phyloP scores from a whole-genome alignment of 2,888 invertebrate species.

The Coelopa pilipes region DNA sequence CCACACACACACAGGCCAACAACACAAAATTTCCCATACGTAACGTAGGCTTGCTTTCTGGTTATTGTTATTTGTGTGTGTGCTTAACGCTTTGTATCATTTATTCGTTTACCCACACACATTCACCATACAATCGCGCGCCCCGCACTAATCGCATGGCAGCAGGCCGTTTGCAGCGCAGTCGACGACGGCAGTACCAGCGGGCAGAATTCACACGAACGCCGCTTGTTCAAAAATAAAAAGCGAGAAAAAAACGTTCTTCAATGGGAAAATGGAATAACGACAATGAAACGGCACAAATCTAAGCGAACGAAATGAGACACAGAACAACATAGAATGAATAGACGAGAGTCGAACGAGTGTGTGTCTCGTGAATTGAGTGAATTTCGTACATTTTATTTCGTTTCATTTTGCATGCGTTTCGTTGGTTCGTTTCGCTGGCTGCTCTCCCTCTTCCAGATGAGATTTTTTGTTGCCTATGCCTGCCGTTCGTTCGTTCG shows the following conservation, averaged over 20 bases:
- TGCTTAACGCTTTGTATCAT: conserved; percentile 7
- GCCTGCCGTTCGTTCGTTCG: conserved; percentile 42
- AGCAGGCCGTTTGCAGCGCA: conserved; percentile 53
- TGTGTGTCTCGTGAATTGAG: background rate
- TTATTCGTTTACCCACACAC: background rate
- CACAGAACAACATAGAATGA: conserved; percentile 22
- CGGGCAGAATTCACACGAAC: conserved; percentile 45
- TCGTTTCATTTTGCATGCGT: conserved; percentile 1
- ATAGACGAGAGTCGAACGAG: background rate
- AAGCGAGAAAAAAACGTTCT: conserved; percentile 47
- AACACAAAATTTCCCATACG: conserved; percentile 37
- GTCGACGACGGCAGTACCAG: conserved; percentile 33
- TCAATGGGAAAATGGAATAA: conserved; percentile 44
- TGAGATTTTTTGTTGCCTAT: too few relatives aligned
- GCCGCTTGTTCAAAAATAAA: conserved; percentile 35
- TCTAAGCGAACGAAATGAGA: conserved; percentile 4
- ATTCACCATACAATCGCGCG: conserved; percentile 38
- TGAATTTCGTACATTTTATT: background rate
- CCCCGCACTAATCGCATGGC: conserved; percentile 45
- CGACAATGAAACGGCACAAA: conserved; percentile 36
- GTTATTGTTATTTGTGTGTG: conserved; percentile 16
- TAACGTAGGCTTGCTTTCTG: conserved; percentile 1
- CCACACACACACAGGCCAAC: conserved; percentile 26
- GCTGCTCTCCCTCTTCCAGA: too few relatives aligned
- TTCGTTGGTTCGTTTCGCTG: background rate